Conservation (phyloP, 2,888 invertebrate species). For the Acrobasis repandana region DNA sequence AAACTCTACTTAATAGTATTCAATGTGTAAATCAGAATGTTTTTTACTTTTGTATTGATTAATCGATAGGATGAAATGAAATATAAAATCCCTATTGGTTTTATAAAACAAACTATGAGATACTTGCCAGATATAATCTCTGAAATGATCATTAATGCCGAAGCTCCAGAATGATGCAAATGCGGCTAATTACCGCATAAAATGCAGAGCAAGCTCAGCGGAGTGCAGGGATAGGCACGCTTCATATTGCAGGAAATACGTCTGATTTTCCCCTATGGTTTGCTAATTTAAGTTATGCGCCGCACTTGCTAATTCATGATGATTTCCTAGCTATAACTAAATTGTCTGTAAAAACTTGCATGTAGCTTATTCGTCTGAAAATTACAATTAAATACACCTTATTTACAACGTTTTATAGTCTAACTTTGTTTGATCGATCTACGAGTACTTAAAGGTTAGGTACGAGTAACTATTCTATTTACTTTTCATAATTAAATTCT, state of each 20-base stretch:
- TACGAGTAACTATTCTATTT: background rate
- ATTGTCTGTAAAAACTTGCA: background rate
- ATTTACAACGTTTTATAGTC: no score
- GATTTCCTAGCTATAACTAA: background rate
- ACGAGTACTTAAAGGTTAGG: no score
- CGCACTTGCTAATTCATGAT: background rate
- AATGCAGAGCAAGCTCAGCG: background rate
- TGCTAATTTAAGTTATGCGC: background rate
- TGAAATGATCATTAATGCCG: background rate
- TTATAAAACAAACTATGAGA: no score
- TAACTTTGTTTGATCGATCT: background rate
- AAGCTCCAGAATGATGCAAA: background rate
- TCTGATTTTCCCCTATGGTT: background rate
- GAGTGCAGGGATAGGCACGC: background rate
- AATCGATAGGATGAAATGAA: no score
- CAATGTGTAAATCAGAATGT: no score
- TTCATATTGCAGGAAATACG: background rate
- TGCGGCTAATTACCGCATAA: slow-evolving; percentile 1
- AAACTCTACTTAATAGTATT: no score
- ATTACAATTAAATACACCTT: no score
- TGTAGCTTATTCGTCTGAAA: background rate
- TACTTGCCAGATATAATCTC: background rate
- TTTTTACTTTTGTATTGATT: no score
- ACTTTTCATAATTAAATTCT: background rate
- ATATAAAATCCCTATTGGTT: no score